Percentiles rank a stretch among this genome's conserved stretches.
Conservation (phyloP, 1,140 invertebrate species). For the Micrasema longulum region DNA sequence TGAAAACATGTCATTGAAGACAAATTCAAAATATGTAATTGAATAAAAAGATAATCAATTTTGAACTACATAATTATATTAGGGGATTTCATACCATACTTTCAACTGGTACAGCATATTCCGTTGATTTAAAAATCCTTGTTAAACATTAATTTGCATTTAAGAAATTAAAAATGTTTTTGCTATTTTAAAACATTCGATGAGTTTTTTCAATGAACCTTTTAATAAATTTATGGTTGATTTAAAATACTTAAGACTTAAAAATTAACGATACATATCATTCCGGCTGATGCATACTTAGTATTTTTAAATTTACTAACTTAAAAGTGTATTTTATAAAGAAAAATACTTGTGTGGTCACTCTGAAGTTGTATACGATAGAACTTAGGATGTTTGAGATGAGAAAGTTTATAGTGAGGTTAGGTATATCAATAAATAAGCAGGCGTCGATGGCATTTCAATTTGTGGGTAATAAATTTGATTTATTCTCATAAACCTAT, state of each 20-base stretch:
- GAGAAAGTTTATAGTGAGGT: too few species aligned
- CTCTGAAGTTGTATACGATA: too few species aligned
- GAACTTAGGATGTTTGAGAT: too few species aligned
- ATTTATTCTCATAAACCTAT: too few species aligned
- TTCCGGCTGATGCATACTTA: slow-evolving; percentile 65
- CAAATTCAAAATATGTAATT: not conserved
- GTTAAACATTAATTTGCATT: not conserved
- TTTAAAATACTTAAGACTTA: slow-evolving; percentile 58
- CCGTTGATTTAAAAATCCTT: not conserved
- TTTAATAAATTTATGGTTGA: slow-evolving; percentile 1
- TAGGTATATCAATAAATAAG: too few species aligned
- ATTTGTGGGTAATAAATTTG: too few species aligned
- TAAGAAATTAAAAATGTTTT: not conserved
- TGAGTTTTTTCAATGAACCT: slow-evolving; percentile 10
- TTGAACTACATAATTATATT: not conserved
- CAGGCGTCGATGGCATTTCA: too few species aligned
- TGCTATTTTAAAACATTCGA: not conserved
- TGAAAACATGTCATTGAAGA: too few species aligned
- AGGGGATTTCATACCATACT: not conserved
- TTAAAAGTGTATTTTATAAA: too few species aligned
- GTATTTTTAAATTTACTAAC: slow-evolving; percentile 49
- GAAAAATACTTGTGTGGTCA: too few species aligned
- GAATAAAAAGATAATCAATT: not conserved
- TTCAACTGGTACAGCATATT: not conserved
- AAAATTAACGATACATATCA: slow-evolving; percentile 64